phyloP scores from a whole-genome alignment of 2,888 invertebrate species.

The Leptarthrus brevirostris region DNA sequence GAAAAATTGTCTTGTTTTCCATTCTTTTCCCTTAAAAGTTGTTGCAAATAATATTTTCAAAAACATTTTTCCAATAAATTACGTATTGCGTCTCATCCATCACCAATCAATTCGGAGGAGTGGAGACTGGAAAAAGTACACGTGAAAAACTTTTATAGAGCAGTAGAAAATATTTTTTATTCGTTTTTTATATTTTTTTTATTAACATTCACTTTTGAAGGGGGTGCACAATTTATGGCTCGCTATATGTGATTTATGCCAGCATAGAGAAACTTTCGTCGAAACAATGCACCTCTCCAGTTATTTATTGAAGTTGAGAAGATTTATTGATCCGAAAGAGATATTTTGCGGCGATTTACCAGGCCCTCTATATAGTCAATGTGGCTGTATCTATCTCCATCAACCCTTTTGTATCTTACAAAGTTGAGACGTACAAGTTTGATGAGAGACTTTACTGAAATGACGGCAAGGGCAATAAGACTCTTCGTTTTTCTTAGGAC shows the following conservation, averaged over 20 bases:
- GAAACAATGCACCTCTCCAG: conserved; percentile 54
- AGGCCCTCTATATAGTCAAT: not conserved
- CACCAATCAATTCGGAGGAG: conserved; percentile 41
- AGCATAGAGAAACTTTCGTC: conserved; percentile 51
- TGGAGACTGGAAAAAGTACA: not conserved
- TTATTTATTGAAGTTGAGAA: conserved; percentile 54
- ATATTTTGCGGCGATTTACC: conserved; percentile 2
- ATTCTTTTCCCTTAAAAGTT: conserved; percentile 4
- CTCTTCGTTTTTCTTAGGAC: not conserved
- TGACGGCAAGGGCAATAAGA: not conserved
- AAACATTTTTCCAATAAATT: conserved; percentile 50
- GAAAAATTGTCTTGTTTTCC: conserved; percentile 40
- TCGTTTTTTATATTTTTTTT: conserved; percentile 49
- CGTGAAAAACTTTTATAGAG: conserved; percentile 21
- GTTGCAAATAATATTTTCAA: conserved; percentile 27
- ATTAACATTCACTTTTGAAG: conserved; percentile 53
- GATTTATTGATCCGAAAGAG: conserved; percentile 51
- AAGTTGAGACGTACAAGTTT: conserved; percentile 12
- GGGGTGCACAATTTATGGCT: conserved; percentile 51
- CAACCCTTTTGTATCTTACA: conserved; percentile 17
- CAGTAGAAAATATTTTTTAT: not conserved
- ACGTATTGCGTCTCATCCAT: conserved; percentile 51
- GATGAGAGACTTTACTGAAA: conserved; percentile 15
- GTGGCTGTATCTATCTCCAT: not conserved
- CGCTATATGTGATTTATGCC: conserved; percentile 52